Percentiles rank a stretch among this genome's conserved stretches.
These are phyloP conservation scores for Trachops cirrhosus DNA, from an alignment of 2,797 vertebrate genomes.

Conservation along the genomic window DNA sequence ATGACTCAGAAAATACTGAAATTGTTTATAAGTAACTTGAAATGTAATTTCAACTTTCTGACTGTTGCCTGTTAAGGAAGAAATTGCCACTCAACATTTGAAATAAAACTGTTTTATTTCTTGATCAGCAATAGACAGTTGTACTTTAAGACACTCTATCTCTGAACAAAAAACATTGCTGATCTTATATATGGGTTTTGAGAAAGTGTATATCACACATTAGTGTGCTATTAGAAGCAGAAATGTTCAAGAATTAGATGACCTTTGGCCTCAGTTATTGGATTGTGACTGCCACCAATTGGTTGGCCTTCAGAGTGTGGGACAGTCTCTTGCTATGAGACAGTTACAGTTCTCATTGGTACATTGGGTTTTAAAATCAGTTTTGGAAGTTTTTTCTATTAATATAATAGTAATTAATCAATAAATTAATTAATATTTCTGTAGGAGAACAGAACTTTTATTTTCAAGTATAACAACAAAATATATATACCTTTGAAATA, in stretches of 20 bases:
- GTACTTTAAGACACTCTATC: not conserved
- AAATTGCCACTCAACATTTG: not conserved
- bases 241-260: not conserved
- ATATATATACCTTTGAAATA: not conserved
- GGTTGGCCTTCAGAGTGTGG: not conserved
- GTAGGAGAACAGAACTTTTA: not conserved
- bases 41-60: conserved; percentile 19
- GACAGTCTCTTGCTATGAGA: not conserved
- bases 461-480: not conserved
- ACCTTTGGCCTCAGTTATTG: not conserved
- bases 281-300: not conserved
- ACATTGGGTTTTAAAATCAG: not conserved
- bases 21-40: conserved; percentile 3
- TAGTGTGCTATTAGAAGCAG: not conserved
- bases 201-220: not conserved
- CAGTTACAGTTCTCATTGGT: not conserved
- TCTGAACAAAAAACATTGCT: not conserved
- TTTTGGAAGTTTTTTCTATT: not conserved
- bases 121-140: not conserved
- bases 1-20: not conserved
- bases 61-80: not conserved
- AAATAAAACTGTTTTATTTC: conserved; percentile 27
- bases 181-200: not conserved
- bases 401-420: not conserved
- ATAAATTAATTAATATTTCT: not conserved